Evolutionary conservation across 2,888 invertebrate genomes (phyloP).

Genomic region (Netelia virgata): DNA sequence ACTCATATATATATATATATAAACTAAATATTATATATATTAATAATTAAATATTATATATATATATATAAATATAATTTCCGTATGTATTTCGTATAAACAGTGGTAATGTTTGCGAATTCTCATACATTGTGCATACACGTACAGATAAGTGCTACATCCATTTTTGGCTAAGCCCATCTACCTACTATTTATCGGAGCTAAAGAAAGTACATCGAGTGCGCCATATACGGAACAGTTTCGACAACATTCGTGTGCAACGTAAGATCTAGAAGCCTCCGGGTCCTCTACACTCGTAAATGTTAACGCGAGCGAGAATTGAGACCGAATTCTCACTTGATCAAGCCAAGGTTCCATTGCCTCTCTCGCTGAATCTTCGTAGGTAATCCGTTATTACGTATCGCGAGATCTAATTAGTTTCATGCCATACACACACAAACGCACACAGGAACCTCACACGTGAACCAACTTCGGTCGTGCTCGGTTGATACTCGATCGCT

Average conservation of each 20-base stretch:
- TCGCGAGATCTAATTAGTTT: conserved; percentile 52
- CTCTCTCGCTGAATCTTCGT: conserved; percentile 35
- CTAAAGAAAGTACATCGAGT: background rate
- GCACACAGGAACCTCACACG: background rate
- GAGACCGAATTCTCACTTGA: conserved; percentile 55
- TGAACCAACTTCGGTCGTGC: conserved; percentile 2
- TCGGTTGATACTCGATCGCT: conserved; percentile 18
- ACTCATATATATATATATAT: no score
- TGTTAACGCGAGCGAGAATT: background rate
- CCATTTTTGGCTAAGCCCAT: conserved; percentile 21
- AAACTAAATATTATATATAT: no score
- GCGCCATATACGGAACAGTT: background rate
- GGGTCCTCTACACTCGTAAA: background rate
- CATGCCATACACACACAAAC: background rate
- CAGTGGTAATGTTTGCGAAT: background rate
- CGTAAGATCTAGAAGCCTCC: background rate
- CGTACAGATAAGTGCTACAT: background rate
- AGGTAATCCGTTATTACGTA: conserved; percentile 46
- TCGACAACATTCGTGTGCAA: background rate
- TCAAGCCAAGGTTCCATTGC: conserved; percentile 48
- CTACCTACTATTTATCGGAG: conserved; percentile 31
- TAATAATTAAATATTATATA: no score
- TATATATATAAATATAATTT: background rate
- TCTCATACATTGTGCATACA: conserved; percentile 32
- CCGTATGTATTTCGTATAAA: background rate